These are phyloP conservation scores for Theristicus caerulescens DNA, from an alignment of 2,113 vertebrate genomes.

Conservation along the genomic window DNA sequence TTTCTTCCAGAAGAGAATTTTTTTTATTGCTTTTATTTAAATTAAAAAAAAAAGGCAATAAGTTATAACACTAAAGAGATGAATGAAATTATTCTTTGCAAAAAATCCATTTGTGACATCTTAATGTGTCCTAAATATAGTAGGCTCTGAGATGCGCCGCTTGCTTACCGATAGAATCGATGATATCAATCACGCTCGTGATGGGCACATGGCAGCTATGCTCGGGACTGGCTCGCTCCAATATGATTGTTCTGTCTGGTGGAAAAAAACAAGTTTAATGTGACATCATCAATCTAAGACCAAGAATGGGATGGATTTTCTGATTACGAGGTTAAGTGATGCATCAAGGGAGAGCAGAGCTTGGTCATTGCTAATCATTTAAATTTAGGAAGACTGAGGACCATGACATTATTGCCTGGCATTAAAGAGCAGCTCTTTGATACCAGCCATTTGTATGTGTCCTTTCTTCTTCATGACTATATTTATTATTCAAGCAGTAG, in stretches of 20 bases:
- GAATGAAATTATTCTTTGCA: neutral
- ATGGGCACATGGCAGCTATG: slow-evolving; percentile 12
- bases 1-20: neutral
- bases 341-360: slow-evolving; percentile 60
- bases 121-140: slow-evolving; percentile 56
- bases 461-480: slow-evolving; percentile 9
- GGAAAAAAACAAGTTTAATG: slow-evolving; percentile 8
- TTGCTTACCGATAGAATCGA: neutral
- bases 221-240: slow-evolving; percentile 8
- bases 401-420: slow-evolving; percentile 72
- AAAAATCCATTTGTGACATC: slow-evolving; percentile 60
- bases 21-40: slow-evolving; percentile 5
- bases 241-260: slow-evolving; percentile 41
- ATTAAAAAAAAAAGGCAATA: neutral
- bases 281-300: slow-evolving; percentile 75
- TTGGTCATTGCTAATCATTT: slow-evolving; percentile 71
- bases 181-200: slow-evolving; percentile 35
- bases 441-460: slow-evolving; percentile 61
- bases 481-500: slow-evolving; percentile 59
- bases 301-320: slow-evolving; percentile 71
- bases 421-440: slow-evolving; percentile 67
- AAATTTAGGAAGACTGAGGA: slow-evolving; percentile 73
- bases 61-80: neutral
- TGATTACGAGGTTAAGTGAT: slow-evolving; percentile 72
- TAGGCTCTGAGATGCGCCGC: slow-evolving; percentile 13